Conservation (phyloP, 2,888 invertebrate species). For the Arrhopalites spinosus region DNA sequence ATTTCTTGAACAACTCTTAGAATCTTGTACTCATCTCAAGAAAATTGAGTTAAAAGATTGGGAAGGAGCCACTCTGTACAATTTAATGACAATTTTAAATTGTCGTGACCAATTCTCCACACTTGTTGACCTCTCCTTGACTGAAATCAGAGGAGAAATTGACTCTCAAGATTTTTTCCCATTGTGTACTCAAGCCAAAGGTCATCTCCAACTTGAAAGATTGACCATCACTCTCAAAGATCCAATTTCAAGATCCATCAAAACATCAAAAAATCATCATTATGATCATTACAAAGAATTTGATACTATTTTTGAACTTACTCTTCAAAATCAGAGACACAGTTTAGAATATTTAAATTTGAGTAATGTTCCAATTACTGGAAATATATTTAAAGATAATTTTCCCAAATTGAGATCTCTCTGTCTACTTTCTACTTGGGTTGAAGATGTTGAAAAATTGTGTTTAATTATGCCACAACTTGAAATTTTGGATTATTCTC, state of each 20-base stretch:
- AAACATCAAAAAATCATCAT: not conserved
- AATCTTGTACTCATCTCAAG: conserved; percentile 5
- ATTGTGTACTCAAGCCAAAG: not conserved
- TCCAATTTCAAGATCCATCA: not conserved
- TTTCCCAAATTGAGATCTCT: not conserved
- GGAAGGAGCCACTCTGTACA: conserved; percentile 15
- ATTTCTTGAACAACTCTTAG: conserved; percentile 19
- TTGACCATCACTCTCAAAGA: conserved; percentile 1
- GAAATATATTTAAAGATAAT: not conserved
- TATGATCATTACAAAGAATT: not conserved
- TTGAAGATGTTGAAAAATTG: not conserved
- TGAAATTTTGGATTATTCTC: conserved; percentile 3
- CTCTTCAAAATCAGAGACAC: conserved; percentile 1
- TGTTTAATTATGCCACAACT: not conserved
- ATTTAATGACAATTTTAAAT: conserved; percentile 16
- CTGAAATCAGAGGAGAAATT: not conserved
- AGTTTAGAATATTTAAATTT: not conserved
- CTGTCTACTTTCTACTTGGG: not conserved
- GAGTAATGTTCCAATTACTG: conserved; percentile 6
- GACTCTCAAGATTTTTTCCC: not conserved
- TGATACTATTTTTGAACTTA: conserved; percentile 4
- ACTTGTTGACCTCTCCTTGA: not conserved
- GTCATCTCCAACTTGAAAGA: conserved; percentile 1
- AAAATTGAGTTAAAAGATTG: conserved; percentile 11
- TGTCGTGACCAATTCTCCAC: conserved; percentile 6